phyloP scores from a whole-genome alignment of 2,888 invertebrate species.

The Rhagophthalmus giganteus region DNA sequence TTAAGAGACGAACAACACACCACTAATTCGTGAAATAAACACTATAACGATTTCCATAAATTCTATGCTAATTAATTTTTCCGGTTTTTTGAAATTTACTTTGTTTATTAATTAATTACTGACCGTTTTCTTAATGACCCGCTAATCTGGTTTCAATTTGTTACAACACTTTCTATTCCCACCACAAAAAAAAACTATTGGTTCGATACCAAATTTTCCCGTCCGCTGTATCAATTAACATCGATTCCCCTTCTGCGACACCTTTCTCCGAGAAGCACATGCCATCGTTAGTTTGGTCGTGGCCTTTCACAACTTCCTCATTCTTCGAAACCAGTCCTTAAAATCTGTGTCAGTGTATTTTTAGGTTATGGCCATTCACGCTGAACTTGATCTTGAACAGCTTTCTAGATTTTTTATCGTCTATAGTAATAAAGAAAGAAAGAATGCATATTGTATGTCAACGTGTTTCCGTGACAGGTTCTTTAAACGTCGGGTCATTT shows the following conservation, averaged over 20 bases:
- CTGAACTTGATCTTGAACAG: slow-evolving; percentile 44
- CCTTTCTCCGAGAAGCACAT: slow-evolving; percentile 27
- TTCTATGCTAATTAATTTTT: no score
- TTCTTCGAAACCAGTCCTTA: slow-evolving; percentile 48
- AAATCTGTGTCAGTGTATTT: slow-evolving; percentile 51
- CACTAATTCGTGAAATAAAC: not conserved
- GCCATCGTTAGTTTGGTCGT: slow-evolving; percentile 32
- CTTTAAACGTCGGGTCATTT: slow-evolving; percentile 12
- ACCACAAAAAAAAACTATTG: slow-evolving; percentile 22
- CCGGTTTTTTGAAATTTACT: no score
- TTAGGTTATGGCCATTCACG: slow-evolving; percentile 50
- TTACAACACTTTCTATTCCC: slow-evolving; percentile 49
- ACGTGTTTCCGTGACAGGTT: slow-evolving; percentile 4
- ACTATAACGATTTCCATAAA: not conserved
- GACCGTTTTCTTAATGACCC: slow-evolving; percentile 38
- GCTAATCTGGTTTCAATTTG: slow-evolving; percentile 43
- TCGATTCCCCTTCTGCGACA: slow-evolving; percentile 4
- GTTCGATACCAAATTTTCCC: slow-evolving; percentile 6
- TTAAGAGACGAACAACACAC: no score
- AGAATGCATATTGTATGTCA: slow-evolving; percentile 17
- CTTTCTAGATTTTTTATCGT: slow-evolving; percentile 21
- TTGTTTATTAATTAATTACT: no score
- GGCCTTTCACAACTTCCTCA: slow-evolving; percentile 44
- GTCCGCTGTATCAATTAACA: slow-evolving; percentile 1
- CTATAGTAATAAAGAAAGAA: slow-evolving; percentile 14